These are phyloP conservation scores for Micromys minutus DNA, from an alignment of 2,113 vertebrate species.

Conservation along the genomic window DNA sequence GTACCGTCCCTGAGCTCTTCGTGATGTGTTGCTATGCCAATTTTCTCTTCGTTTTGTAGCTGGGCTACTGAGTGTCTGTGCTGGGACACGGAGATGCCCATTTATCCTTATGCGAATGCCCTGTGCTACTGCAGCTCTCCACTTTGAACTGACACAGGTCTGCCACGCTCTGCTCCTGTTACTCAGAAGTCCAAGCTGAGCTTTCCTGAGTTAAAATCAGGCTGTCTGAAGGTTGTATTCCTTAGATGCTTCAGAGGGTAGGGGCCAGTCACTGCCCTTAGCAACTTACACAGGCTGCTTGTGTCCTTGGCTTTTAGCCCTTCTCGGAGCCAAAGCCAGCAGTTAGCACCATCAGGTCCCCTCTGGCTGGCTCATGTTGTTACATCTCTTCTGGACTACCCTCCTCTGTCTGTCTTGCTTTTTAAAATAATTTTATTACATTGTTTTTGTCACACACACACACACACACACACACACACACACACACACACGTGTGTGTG, in stretches of 20 bases:
- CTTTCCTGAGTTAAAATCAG: neutral
- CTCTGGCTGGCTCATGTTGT: neutral
- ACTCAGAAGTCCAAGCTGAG: neutral
- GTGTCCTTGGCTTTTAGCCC: neutral
- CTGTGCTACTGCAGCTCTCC: neutral
- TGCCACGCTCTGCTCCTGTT: neutral
- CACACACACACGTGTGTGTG: too few species aligned
- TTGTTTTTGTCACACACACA: neutral
- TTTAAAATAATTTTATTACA: neutral
- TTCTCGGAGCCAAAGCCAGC: neutral
- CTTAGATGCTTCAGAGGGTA: neutral
- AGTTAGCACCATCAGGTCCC: neutral
- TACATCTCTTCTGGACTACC: neutral
- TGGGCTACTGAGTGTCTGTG: neutral
- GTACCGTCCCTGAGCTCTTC: neutral
- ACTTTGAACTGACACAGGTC: neutral
- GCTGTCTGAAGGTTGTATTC: neutral
- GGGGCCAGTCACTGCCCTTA: neutral
- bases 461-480: neutral
- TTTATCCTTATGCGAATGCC: neutral
- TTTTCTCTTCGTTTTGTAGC: neutral
- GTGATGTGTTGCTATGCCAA: fast-evolving
- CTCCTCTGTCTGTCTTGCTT: neutral
- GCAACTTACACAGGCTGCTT: neutral
- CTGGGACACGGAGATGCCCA: neutral